A percentile compares a stretch with the other conserved stretches of the same genome.
Conservation (phyloP, 1,140 invertebrate genomes). For the Drosophila lini region DNA sequence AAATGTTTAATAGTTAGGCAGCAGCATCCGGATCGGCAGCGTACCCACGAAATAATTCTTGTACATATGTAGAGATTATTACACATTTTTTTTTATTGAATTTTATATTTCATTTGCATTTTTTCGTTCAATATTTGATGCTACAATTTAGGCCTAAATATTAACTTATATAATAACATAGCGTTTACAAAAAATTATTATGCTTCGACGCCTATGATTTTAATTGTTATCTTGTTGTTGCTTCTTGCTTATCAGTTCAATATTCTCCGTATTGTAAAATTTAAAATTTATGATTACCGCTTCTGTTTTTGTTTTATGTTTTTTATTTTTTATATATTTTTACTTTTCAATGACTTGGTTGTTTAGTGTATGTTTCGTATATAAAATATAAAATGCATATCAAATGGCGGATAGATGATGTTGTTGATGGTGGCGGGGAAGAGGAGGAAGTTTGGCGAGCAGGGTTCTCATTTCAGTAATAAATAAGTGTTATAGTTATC, state of each 20-base stretch:
- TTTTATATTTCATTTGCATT: slow-evolving; percentile 53
- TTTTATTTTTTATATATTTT: background rate
- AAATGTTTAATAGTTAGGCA: no score
- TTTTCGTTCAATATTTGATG: slow-evolving; percentile 72
- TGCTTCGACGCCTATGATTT: slow-evolving; percentile 53
- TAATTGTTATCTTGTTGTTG: slow-evolving; percentile 46
- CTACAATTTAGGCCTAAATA: slow-evolving; percentile 74
- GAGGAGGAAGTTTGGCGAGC: slow-evolving; percentile 43
- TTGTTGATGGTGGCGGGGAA: slow-evolving; percentile 16
- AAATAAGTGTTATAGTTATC: slow-evolving; percentile 40
- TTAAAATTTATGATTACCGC: slow-evolving; percentile 28
- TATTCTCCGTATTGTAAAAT: slow-evolving; percentile 72
- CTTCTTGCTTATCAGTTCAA: slow-evolving; percentile 77
- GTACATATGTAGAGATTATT: slow-evolving; percentile 16
- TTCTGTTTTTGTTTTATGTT: slow-evolving; percentile 5
- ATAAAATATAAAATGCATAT: slow-evolving; percentile 79
- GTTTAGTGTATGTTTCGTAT: slow-evolving; percentile 40
- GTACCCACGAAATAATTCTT: background rate
- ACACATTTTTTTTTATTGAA: slow-evolving; percentile 24
- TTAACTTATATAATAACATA: slow-evolving; percentile 58
- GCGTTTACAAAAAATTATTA: slow-evolving; percentile 73
- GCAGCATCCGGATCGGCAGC: no score
- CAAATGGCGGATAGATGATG: slow-evolving; percentile 57
- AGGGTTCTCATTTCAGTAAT: slow-evolving; percentile 51
- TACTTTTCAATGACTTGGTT: slow-evolving; percentile 21